Conservation (phyloP, 92 coral and sea anemone genomes). For the Porites rus region DNA sequence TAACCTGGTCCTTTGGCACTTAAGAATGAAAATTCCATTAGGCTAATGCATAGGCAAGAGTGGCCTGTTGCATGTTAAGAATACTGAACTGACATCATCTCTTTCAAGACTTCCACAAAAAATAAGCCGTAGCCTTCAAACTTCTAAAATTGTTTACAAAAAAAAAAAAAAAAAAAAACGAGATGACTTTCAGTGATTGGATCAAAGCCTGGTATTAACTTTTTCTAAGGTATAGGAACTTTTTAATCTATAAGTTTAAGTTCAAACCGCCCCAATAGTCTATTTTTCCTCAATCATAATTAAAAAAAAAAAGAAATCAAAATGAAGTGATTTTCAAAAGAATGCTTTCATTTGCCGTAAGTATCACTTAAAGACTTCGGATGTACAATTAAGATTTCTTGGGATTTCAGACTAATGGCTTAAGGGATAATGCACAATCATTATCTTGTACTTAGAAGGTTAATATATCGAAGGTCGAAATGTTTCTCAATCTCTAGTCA, state of each 20-base stretch:
- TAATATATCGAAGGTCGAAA: not conserved
- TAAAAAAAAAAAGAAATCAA: not conserved
- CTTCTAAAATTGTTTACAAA: too few relatives aligned
- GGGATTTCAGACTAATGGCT: not conserved
- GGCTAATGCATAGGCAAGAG: too few relatives aligned
- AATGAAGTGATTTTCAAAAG: not conserved
- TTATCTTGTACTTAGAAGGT: not conserved
- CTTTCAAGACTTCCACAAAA: too few relatives aligned
- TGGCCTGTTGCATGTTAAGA: not conserved
- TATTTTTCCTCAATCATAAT: not conserved
- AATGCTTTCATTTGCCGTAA: not conserved
- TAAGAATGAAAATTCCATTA: not conserved
- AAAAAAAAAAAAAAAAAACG: too few relatives aligned
- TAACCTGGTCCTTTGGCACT: too few relatives aligned
- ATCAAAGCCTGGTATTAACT: too few relatives aligned
- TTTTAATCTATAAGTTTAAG: not conserved
- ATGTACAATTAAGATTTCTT: not conserved
- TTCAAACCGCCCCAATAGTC: not conserved
- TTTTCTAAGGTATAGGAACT: not conserved
- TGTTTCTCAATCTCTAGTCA: not conserved
- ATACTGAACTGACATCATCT: not conserved
- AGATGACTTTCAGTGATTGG: not conserved
- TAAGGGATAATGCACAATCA: not conserved
- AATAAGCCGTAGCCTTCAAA: too few relatives aligned
- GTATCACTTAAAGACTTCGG: not conserved